phyloP scores from a whole-genome alignment of 2,888 invertebrate species.

The Mechanitis mazaeus region DNA sequence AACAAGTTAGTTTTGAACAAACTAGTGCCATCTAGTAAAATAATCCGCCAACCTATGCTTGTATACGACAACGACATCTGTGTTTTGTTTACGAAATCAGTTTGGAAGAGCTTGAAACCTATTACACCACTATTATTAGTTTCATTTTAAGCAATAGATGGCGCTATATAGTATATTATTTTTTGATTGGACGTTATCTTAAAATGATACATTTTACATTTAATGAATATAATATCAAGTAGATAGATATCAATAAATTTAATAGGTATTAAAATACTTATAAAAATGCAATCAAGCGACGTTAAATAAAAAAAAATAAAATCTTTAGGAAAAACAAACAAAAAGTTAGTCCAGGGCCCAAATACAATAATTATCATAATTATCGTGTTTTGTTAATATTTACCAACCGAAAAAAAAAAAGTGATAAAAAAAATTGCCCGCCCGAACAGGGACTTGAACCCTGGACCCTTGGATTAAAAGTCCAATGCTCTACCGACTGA shows the following conservation, averaged over 20 bases:
- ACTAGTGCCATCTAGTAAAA: neutral
- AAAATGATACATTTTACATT: no score
- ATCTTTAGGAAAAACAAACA: no score
- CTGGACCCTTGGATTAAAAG: conserved; percentile 78
- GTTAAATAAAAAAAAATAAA: no score
- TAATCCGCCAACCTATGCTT: neutral
- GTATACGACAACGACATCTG: neutral
- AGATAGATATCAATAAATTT: no score
- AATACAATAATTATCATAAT: no score
- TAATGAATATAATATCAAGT: no score
- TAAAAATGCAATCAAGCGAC: no score
- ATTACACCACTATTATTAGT: neutral
- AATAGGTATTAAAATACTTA: no score
- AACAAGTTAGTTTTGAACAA: no score
- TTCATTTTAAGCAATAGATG: neutral
- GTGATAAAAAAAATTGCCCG: conserved; percentile 38
- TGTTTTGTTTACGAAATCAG: neutral
- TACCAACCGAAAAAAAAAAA: neutral
- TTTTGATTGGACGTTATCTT: no score
- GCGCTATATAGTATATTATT: neutral
- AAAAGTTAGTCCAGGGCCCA: no score
- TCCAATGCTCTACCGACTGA: conserved; percentile 78
- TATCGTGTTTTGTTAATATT: no score
- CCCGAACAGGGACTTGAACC: conserved; percentile 78
- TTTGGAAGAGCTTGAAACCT: neutral